These are phyloP conservation scores for Iguana delicatissima DNA, from an alignment of 2,797 vertebrate genomes.

Conservation along the genomic window DNA sequence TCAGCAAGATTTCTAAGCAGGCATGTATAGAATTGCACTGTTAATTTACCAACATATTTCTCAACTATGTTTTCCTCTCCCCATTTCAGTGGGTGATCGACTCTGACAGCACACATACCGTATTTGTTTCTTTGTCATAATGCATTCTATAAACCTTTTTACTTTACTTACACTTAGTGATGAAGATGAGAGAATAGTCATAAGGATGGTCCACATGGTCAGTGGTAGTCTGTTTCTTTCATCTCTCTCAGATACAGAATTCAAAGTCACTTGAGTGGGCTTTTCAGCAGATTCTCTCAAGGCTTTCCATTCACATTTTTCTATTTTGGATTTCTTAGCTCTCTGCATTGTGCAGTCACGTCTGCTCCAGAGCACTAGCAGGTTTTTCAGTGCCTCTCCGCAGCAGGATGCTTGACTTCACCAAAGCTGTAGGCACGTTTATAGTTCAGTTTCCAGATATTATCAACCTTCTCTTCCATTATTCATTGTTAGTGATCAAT, in stretches of 20 bases:
- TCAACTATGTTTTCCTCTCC: background rate
- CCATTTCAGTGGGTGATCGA: background rate
- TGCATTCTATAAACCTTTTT: constrained; percentile 28
- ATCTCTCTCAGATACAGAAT: constrained; percentile 26
- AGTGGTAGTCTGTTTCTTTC: constrained; percentile 50
- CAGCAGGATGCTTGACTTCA: constrained; percentile 42
- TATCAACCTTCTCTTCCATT: constrained; percentile 45
- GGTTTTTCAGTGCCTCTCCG: constrained; percentile 41
- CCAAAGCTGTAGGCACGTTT: constrained; percentile 60
- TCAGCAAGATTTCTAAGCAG: background rate
- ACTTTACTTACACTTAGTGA: constrained; percentile 68
- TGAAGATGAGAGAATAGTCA: constrained; percentile 67
- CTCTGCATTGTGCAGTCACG: constrained; percentile 48
- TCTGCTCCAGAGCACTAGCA: constrained; percentile 55
- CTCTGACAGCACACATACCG: background rate
- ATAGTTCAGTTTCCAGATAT: constrained; percentile 45
- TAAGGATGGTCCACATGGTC: constrained; percentile 66
- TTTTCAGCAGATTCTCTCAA: constrained; percentile 14
- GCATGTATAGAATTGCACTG: background rate
- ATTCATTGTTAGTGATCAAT: constrained; percentile 60
- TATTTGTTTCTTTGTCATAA: constrained; percentile 40
- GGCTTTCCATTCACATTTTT: constrained; percentile 52
- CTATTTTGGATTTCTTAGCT: constrained; percentile 47
- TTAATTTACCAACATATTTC: background rate
- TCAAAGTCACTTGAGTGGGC: constrained; percentile 20